Base-by-base conservation (phyloP, 2,888 invertebrate species). In the Pimpla rufipes region DNA sequence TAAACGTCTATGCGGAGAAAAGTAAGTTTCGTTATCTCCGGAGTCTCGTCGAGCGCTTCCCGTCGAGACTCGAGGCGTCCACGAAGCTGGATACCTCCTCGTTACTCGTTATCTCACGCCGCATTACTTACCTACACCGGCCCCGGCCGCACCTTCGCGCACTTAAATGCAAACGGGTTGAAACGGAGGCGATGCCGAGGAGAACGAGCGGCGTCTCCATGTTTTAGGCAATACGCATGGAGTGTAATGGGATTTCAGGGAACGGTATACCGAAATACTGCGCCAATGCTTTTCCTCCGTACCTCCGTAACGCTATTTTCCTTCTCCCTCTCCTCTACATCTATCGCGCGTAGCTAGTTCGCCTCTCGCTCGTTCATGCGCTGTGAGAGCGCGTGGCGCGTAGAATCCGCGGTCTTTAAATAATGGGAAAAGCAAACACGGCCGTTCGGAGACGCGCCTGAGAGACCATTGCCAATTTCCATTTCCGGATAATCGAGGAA, bases 91-190 rank as follows among this genome's bases (percentile, higher is more conserved):
- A 62, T 70, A 42, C 66, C 21, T 37, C 37, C 82, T 79, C 79
- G 82, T 79, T 79, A 79, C 77, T 79, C 79, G 82, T 79, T 83
- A 83, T 79, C 82, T 83, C 82, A 57, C 64, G 57, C 55, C 57
- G 71, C 82, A 79, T 83, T 83, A 79, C 82, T 79, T 83, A 75
- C 62, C 50, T 35, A 42, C n/a, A n/a, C 78, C 52, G 52, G 75
- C 59, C 50, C 57, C n/a, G n/a, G n/a, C 66, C 71, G 75, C 55
- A 71, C 73, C 82, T 70, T 73, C 74, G 82, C 70, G 64, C 70
- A 75, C 82, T 75, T 66, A 75, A 79, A 75, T 71, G 70, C 40
- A 70, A 75, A 71, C 70, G 50, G 21, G 37, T 37, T 18, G 67
- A 71, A 67, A 52, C 16, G 16, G 45, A 21, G 50, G 50, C 29